Evolutionary conservation across 37 sponge, comb jelly and placozoan species (phyloP).

Genomic region (Mnemiopsis leidyi): DNA sequence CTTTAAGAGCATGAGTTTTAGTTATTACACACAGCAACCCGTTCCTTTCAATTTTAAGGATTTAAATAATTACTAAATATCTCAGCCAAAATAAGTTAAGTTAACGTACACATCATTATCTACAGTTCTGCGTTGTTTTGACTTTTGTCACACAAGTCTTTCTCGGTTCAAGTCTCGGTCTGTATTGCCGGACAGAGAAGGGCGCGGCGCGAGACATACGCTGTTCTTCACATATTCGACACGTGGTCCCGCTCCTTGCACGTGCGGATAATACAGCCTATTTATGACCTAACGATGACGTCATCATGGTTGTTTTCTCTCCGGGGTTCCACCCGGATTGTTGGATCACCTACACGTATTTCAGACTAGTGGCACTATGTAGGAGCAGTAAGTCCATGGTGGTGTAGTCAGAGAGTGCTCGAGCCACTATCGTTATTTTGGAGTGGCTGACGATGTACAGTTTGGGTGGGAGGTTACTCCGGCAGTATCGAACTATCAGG

Average conservation of each 20-base stretch:
- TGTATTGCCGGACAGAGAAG: no score
- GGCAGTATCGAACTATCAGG: background rate
- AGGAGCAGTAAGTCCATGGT: constrained; percentile 9
- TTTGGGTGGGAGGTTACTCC: background rate
- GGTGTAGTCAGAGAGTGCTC: background rate
- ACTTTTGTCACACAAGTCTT: no score
- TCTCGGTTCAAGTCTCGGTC: no score
- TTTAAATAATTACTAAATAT: background rate
- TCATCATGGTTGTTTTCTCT: background rate
- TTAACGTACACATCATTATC: background rate
- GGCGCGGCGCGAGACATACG: no score
- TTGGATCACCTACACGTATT: background rate
- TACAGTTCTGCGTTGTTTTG: background rate
- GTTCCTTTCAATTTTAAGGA: background rate
- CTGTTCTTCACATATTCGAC: no score
- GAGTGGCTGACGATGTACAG: background rate
- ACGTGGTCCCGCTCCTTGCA: background rate
- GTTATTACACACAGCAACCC: background rate
- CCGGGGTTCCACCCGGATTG: background rate
- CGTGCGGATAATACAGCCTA: background rate
- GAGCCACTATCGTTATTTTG: background rate
- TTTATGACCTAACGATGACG: background rate
- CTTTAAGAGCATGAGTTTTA: background rate
- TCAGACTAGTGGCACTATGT: constrained; percentile 15
- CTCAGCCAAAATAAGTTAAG: background rate